phyloP scores from a whole-genome alignment of 2,797 vertebrate genomes.

The Tauraco hartlaubi region DNA sequence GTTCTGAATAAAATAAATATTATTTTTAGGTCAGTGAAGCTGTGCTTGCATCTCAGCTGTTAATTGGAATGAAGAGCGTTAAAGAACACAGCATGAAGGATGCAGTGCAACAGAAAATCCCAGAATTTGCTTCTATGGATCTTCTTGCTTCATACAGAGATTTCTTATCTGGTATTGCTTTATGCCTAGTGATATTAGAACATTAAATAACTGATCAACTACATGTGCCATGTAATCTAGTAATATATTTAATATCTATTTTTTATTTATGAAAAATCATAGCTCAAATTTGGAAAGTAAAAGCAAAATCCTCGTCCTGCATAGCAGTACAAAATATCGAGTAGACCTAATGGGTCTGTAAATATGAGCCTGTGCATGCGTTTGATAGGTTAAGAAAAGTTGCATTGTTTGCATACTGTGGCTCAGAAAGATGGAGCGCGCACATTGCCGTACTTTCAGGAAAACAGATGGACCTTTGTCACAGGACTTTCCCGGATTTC shows the following conservation, averaged over 20 bases:
- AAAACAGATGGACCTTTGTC: background rate
- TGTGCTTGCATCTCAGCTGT: conserved; percentile 65
- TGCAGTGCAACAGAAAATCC: conserved; percentile 47
- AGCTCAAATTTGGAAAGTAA: background rate
- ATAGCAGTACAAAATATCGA: background rate
- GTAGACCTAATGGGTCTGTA: background rate
- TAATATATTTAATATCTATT: background rate
- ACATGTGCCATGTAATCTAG: background rate
- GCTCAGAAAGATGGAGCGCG: background rate
- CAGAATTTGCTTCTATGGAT: conserved; percentile 80
- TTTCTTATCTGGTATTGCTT: conserved; percentile 78
- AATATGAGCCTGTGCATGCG: background rate
- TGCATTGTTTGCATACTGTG: background rate
- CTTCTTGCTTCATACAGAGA: conserved; percentile 77
- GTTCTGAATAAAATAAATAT: conserved; percentile 10
- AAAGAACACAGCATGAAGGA: conserved; percentile 48
- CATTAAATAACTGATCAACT: background rate
- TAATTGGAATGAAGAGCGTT: conserved; percentile 72
- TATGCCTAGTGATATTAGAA: background rate
- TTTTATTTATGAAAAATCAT: background rate
- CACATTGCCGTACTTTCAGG: background rate
- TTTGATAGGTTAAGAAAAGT: background rate
- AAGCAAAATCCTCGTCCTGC: background rate
- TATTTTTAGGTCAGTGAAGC: conserved; percentile 78
- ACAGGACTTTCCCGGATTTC: background rate